These are phyloP conservation scores for Paramisgurnus dabryanus DNA, from an alignment of 2,113 vertebrate species.

Conservation along the genomic window DNA sequence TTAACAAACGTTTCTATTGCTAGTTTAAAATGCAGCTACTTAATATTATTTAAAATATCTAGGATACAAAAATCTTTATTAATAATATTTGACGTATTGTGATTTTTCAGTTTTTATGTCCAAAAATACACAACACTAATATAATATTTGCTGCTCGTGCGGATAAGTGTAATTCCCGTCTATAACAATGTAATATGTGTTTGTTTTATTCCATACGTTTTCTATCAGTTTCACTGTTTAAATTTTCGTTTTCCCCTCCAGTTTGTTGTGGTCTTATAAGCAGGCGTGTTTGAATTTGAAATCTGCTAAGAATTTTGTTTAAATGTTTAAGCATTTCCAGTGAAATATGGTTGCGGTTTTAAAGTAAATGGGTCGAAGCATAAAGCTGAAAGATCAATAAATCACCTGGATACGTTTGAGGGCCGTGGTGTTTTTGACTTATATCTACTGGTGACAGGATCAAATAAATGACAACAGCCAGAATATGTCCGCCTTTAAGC, in stretches of 20 bases:
- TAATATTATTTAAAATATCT: too few species aligned
- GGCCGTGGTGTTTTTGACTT: slow-evolving; percentile 58
- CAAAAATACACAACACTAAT: too few species aligned
- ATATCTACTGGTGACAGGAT: slow-evolving; percentile 63
- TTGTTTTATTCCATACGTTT: neutral
- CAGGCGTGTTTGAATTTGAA: slow-evolving; percentile 38
- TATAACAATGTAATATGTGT: neutral
- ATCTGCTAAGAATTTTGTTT: slow-evolving; percentile 40
- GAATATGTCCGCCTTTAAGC: slow-evolving; percentile 42
- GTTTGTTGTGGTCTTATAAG: slow-evolving; percentile 2
- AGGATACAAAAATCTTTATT: neutral
- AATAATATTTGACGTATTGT: neutral
- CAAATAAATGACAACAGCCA: slow-evolving; percentile 53
- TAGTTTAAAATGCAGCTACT: neutral
- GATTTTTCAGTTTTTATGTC: neutral
- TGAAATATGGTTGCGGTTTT: slow-evolving; percentile 70
- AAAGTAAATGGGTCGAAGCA: slow-evolving; percentile 65
- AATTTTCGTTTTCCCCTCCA: neutral
- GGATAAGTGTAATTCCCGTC: neutral
- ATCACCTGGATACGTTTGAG: slow-evolving; percentile 59
- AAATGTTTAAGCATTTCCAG: slow-evolving; percentile 56
- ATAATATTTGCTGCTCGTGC: neutral
- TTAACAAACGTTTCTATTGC: neutral
- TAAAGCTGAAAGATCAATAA: slow-evolving; percentile 62
- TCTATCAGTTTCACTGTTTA: neutral